Base-by-base conservation (phyloP, 2,888 invertebrate species). In the Acleris literana region DNA sequence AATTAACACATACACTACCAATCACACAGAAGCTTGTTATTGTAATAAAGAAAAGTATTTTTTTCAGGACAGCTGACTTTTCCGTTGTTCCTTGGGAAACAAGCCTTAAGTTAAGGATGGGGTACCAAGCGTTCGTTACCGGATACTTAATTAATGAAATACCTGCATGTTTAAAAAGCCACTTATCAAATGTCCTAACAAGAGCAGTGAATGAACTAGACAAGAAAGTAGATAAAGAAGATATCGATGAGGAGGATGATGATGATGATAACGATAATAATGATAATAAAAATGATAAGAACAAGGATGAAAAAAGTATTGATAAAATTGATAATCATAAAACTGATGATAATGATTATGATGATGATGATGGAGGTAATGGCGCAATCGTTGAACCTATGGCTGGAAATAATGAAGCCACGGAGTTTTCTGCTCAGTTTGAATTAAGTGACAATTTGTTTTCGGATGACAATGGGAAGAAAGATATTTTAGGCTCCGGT, bases 91-190 rank as follows among this genome's bases (percentile, higher is more conserved):
- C 70, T 46, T 39, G 71, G 17, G 64, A 69, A 54, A 56, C 53
- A 13, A 39, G 55, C 56, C 5, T 53, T 22, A 39, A 56, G 46
- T 71, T 69, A n/a, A 66, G 73, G 52, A 58, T 63, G 52, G 57
- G 59, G 20, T 66, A 70, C 5, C 64, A 72, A 63, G 63, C 76
- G 2, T 13, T 83, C 1, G 60, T 84, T 17, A 60, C 71, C 22
- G 84, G 83, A 2, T 72, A 79, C 60, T 55, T 85, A n/a, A 43
- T 78, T 17, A 77, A 76, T 22, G 74, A 74, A 65, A 29, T 88
- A 33, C 85, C 89, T 5, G 72, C 67, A 62, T 60, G 58, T 29
- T 49, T 84, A 52, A 44, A 49, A 11, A 39, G 68, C 0, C 71
- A 76, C 51, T 55, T 77, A 44, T 49, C 64, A n/a, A 43, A 62